Conservation (phyloP, 2,113 vertebrate genomes). For the Coreoperca whiteheadi region DNA sequence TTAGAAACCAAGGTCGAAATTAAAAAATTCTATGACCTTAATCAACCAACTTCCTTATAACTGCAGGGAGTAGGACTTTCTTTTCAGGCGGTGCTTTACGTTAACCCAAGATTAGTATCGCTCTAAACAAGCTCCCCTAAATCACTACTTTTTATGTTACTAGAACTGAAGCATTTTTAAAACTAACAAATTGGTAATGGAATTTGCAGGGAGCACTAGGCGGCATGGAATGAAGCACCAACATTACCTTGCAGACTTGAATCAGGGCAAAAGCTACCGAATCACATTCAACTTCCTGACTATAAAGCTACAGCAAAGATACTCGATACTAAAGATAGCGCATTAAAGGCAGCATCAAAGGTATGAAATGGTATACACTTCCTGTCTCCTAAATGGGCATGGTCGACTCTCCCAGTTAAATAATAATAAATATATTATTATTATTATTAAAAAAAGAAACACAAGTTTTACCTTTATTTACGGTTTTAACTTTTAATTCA, state of each 20-base stretch:
- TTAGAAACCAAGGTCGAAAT: neutral
- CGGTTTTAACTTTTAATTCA: no score
- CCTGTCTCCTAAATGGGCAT: no score
- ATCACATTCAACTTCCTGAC: neutral
- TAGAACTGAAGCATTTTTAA: slow-evolving; percentile 3
- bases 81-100: neutral
- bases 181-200: slow-evolving; percentile 4
- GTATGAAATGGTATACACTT: no score
- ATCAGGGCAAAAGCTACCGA: slow-evolving; percentile 3
- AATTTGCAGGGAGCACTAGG: neutral
- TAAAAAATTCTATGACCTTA: neutral
- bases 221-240: neutral
- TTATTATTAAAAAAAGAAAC: no score
- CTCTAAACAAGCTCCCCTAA: slow-evolving; percentile 6
- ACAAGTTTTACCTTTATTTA: no score
- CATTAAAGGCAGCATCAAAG: no score
- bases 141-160: neutral
- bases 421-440: no score
- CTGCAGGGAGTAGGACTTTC: neutral
- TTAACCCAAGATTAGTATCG: neutral
- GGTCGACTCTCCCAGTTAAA: no score
- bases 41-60: neutral
- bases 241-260: slow-evolving; percentile 15
- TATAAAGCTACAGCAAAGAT: neutral
- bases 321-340: no score